Base-by-base conservation (phyloP, 2,797 vertebrate species). In the Ctenochaetus hawaiiensis region DNA sequence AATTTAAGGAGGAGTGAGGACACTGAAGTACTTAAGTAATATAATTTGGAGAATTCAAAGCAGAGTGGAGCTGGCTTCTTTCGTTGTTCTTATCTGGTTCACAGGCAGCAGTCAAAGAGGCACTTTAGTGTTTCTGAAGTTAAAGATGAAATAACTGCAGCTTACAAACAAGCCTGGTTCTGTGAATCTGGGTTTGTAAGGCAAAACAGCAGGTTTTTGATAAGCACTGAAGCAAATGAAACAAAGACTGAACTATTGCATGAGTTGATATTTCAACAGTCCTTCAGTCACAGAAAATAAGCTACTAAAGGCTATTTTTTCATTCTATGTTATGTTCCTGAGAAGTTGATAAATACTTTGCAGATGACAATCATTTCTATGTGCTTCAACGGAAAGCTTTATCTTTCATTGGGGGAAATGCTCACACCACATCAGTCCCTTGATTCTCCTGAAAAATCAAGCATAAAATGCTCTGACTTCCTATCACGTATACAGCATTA, bases 291-390 rank as follows among this genome's bases (percentile, higher is more conserved):
- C 34, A 68, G n/a, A 49, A 5, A 44, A 1, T 5, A 10, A 18
- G 22, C 9, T 1, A 47, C 26, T 34, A 57, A 67, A 34, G 48
- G 16, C 9, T 37, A 14, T 53, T 82, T 75, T 62, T 39, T 48
- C 12, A 57, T 70, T 72, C 9, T 57, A 56, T 39, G 72, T 78
- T 26, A 49, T 72, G 17, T 70, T 47, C 14, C 22, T 53, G 10
- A 73, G 70, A 56, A 60, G 58, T 70, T 65, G 52, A 75, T 76
- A 26, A 68, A 85, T 71, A 59, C 48, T 14, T 60, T 22, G 52
- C 45, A 58, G 22, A 74, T 58, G 14, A 23, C 54, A 57, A 80
- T 56, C 77, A 56, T 14, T 13, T 41, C 49, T 60, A 18, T 53
- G 45, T 45, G 53, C 44, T 75, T 13, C 54, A 66, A 73, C 1